phyloP scores from a whole-genome alignment of 2,888 invertebrate genomes.

The Augochlorella aurata region DNA sequence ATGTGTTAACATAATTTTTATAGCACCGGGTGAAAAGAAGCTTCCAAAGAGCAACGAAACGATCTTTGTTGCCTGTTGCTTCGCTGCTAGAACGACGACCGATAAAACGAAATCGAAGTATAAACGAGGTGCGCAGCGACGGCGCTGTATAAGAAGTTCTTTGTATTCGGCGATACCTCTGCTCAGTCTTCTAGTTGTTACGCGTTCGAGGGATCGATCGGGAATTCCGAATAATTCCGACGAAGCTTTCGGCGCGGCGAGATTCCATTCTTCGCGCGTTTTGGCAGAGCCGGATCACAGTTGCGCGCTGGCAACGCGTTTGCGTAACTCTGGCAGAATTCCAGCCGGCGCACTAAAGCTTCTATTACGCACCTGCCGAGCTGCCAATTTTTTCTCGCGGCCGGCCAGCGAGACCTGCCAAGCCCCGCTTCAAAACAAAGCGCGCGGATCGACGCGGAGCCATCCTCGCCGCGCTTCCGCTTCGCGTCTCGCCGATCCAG shows the following conservation, averaged over 20 bases:
- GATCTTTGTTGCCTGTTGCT: too few relatives aligned
- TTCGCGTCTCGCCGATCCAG: not conserved
- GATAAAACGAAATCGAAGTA: not conserved
- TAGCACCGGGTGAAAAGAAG: too few relatives aligned
- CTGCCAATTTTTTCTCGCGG: constrained; percentile 49
- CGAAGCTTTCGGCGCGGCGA: constrained; percentile 9
- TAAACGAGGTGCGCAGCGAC: not conserved
- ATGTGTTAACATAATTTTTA: too few relatives aligned
- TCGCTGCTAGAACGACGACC: not conserved
- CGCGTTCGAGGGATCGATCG: not conserved
- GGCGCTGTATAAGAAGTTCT: not conserved
- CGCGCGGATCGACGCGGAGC: not conserved
- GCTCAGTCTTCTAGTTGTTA: not conserved
- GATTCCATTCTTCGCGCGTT: constrained; percentile 54
- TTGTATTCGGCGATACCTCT: not conserved
- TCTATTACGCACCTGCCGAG: constrained; percentile 52
- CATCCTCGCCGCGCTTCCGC: not conserved
- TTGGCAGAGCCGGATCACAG: constrained; percentile 53
- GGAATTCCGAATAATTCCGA: constrained; percentile 23
- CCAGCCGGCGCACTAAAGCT: constrained; percentile 44
- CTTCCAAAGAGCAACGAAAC: too few relatives aligned
- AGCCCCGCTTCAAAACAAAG: constrained; percentile 27
- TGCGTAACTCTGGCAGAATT: constrained; percentile 60
- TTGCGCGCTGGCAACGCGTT: constrained; percentile 50
- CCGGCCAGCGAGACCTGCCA: constrained; percentile 33